These are phyloP conservation scores for Seriola aureovittata DNA, from an alignment of 2,113 vertebrate species.

Conservation along the genomic window DNA sequence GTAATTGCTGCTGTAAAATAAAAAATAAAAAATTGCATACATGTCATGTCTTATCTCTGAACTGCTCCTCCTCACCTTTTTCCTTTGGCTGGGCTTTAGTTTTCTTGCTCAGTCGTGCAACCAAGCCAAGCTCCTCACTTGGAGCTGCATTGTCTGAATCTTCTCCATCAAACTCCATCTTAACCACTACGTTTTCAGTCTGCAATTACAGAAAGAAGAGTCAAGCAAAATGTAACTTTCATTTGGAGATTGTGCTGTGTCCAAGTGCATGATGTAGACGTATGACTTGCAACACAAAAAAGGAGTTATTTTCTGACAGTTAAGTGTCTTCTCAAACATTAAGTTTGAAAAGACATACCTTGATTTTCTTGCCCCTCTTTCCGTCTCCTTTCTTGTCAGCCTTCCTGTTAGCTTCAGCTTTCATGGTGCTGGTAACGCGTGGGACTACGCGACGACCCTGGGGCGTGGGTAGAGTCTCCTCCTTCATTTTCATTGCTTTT, in stretches of 20 bases:
- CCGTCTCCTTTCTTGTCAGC: constrained; percentile 76
- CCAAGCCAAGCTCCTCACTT: constrained; percentile 72
- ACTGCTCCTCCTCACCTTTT: constrained; percentile 60
- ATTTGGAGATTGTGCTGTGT: background rate
- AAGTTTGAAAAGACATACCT: constrained; percentile 82
- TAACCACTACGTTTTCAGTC: constrained; percentile 81
- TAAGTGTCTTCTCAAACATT: no score
- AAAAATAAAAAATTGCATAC: no score
- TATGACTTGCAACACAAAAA: no score
- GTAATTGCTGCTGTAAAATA: no score
- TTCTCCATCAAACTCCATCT: constrained; percentile 85
- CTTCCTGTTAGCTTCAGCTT: constrained; percentile 91
- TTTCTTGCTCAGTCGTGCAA: constrained; percentile 85
- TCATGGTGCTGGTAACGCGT: constrained; percentile 92
- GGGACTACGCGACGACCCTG: constrained; percentile 91
- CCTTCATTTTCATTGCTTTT: constrained; percentile 86
- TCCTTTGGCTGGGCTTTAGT: constrained; percentile 83
- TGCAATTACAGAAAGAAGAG: constrained; percentile 29
- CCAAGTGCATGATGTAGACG: background rate
- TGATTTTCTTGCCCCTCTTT: constrained; percentile 84
- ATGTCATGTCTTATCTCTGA: no score
- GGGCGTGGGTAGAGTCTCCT: constrained; percentile 91
- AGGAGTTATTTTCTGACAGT: background rate
- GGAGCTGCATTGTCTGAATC: constrained; percentile 65
- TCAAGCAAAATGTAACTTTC: background rate